Base-by-base conservation (phyloP, 2,888 invertebrate species). In the Stramonita haemastoma region DNA sequence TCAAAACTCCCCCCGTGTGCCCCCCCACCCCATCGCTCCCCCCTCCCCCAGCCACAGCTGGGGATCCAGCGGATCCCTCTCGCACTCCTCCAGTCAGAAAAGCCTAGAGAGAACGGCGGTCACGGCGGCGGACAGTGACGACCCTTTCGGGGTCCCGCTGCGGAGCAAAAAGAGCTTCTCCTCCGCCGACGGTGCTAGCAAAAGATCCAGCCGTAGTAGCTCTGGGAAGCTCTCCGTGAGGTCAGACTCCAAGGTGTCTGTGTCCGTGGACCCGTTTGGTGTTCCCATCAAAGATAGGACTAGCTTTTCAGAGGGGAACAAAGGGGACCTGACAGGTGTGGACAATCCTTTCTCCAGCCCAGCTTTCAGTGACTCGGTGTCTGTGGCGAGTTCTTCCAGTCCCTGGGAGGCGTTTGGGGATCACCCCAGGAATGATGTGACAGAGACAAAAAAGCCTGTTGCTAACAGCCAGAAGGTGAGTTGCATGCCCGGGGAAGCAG, bases 101-200 rank as follows among this genome's bases (percentile, higher is more conserved):
- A 85, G 85, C 22, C 70, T 89, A 19, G 84, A 85, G 5, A 89
- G n/a, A 29, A 46, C 46, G 46, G 70, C 57, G 19, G 29, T 36
- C 19, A 36, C 13, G 15, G n/a, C 46, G 17, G 57, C 26, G 5
- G 73, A 84, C n/a, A 70, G 36, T 32, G 85, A 85, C 70, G 89
- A 89, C 56, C 89, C 89, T 8, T 89, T 89, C 32, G 85, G 85
- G 19, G 84, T 89, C 29, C 89, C 89, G 6, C 89, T 89, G 8
- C 70, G 85, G 19, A 66, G 84, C 46, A 84, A 85, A 46, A 89
- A 89, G 73, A 88, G 88, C 70, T 83, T 81, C n/a, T 85, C 89
- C 22, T 84, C 89, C 8, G 83, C 89, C 17, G 66, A 32, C 26
- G 89, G 83, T 73, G 89, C 83, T 85, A 57, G 46, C 66, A 66